A percentile compares a stretch with the other conserved stretches of the same genome.
Evolutionary conservation across 2,888 invertebrate species (phyloP).

Genomic region (Phaedon cochleariae): DNA sequence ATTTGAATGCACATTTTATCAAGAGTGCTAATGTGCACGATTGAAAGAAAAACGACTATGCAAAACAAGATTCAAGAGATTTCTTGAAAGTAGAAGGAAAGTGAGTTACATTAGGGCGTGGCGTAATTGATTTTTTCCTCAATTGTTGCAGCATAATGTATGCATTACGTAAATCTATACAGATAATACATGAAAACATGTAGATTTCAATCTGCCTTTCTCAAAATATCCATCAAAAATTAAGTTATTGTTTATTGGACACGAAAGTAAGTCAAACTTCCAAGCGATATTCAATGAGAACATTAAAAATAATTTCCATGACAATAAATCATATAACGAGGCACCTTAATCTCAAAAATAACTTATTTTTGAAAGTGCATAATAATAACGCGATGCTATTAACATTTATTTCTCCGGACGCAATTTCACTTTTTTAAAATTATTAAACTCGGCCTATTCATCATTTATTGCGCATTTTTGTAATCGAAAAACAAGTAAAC

Average conservation of each 20-base stretch:
- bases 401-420: constrained; percentile 22
- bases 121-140: background rate
- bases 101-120: constrained; percentile 32
- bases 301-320: constrained; percentile 20
- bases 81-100: constrained; percentile 37
- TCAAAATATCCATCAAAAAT: constrained; percentile 36
- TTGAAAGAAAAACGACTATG: background rate
- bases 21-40: too few relatives aligned
- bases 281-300: constrained; percentile 12
- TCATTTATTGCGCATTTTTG: constrained; percentile 27
- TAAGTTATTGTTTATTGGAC: constrained; percentile 24
- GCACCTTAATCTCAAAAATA: constrained; percentile 16
- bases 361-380: constrained; percentile 36
- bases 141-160: background rate
- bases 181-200: constrained; percentile 16
- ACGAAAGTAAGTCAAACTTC: constrained; percentile 8
- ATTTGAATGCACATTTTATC: too few relatives aligned
- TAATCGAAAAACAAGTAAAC: constrained; percentile 36
- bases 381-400: constrained; percentile 31
- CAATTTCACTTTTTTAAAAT: constrained; percentile 37
- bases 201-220: constrained; percentile 39
- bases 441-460: constrained; percentile 33
- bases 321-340: constrained; percentile 24
- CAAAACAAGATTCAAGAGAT: background rate
- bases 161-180: constrained; percentile 26